These are phyloP conservation scores for Labeo rohita DNA, from an alignment of 2,113 vertebrate genomes.

Conservation along the genomic window DNA sequence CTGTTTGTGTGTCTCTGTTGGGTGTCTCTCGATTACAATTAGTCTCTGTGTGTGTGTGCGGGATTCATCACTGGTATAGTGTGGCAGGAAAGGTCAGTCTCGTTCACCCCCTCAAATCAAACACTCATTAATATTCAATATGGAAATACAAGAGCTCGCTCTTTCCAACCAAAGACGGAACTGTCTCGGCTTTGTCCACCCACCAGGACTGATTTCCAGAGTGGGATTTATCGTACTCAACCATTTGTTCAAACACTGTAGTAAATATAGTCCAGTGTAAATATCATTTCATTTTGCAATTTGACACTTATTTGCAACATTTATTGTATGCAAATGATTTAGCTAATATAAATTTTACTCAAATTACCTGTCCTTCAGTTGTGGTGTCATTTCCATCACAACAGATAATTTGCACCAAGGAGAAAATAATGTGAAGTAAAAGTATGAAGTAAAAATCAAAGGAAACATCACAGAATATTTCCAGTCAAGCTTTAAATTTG, in stretches of 20 bases:
- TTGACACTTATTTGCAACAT: background rate
- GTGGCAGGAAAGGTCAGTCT: conserved; percentile 53
- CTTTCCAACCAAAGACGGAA: conserved; percentile 31
- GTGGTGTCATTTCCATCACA: background rate
- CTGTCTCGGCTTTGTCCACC: conserved; percentile 8
- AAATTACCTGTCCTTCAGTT: background rate
- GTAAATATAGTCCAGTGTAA: background rate
- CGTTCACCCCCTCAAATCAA: conserved; percentile 52
- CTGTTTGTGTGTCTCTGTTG: background rate
- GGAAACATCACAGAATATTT: background rate
- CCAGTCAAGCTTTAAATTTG: background rate
- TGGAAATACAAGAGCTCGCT: conserved; percentile 46
- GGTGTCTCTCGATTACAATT: background rate
- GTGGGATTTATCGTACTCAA: background rate
- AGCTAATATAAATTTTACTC: background rate
- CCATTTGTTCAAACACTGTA: background rate
- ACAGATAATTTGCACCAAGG: background rate
- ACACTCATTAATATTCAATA: conserved; percentile 58
- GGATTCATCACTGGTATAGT: conserved; percentile 33
- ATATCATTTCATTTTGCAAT: background rate
- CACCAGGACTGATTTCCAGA: background rate
- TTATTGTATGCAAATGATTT: background rate
- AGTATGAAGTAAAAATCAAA: too few species aligned
- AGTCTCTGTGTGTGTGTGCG: background rate
- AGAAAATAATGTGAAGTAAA: background rate